phyloP scores from a whole-genome alignment of 2,113 vertebrate species.

The Deroptyus accipitrinus region DNA sequence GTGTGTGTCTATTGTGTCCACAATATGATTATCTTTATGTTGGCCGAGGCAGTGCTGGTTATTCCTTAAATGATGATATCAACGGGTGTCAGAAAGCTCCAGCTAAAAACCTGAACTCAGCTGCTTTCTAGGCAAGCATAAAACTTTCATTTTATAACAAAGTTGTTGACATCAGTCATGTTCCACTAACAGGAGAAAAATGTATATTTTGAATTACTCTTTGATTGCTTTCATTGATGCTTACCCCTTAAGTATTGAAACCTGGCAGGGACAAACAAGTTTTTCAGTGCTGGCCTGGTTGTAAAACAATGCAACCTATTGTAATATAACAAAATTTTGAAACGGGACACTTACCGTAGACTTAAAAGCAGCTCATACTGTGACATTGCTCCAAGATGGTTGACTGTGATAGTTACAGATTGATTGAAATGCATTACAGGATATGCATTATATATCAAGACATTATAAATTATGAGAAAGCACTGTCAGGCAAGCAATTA shows the following conservation, averaged over 20 bases:
- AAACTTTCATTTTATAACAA: background rate
- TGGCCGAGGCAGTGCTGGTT: background rate
- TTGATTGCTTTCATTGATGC: background rate
- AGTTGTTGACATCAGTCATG: background rate
- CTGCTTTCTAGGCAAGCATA: background rate
- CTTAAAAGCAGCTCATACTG: background rate
- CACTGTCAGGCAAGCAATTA: conserved; percentile 56
- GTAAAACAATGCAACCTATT: background rate
- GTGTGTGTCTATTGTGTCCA: background rate
- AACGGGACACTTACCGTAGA: background rate
- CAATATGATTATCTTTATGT: background rate
- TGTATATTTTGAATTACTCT: background rate
- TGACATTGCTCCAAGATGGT: conserved; percentile 33
- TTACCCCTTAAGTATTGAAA: background rate
- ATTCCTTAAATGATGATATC: background rate
- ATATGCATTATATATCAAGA: conserved; percentile 63
- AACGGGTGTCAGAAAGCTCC: background rate
- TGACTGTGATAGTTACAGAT: conserved; percentile 36
- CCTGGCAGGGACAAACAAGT: background rate
- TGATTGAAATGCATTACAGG: conserved; percentile 38
- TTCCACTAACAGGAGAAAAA: background rate
- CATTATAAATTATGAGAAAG: conserved; percentile 39
- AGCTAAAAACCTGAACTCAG: background rate
- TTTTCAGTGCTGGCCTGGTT: background rate
- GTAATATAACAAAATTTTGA: background rate